These are phyloP conservation scores for Tragelaphus scriptus DNA, from an alignment of 2,113 vertebrate genomes.

Conservation along the genomic window DNA sequence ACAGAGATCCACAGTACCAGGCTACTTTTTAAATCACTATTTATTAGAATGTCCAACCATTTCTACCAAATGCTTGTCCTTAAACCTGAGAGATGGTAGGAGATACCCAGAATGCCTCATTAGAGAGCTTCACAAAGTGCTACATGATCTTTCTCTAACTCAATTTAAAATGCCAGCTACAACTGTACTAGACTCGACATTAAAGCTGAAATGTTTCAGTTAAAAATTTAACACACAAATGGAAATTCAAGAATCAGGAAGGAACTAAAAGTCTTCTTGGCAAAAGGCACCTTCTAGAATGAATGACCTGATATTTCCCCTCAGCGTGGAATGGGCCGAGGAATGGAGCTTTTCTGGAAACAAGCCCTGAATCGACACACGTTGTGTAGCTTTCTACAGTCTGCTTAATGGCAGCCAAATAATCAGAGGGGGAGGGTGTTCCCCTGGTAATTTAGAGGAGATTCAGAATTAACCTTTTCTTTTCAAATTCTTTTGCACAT, in stretches of 20 bases:
- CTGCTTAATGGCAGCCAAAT: neutral
- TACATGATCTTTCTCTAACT: neutral
- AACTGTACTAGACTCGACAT: neutral
- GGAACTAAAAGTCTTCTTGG: neutral
- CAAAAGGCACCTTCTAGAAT: neutral
- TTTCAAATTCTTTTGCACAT: neutral
- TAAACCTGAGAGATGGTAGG: neutral
- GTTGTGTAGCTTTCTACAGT: neutral
- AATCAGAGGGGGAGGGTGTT: neutral
- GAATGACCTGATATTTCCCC: neutral
- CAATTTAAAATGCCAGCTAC: slow-evolving; percentile 16
- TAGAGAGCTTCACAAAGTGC: neutral
- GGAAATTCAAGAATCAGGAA: neutral
- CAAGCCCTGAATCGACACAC: neutral
- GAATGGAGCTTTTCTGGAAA: neutral
- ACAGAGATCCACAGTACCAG: neutral
- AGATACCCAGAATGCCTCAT: neutral
- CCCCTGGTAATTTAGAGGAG: neutral
- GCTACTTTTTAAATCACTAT: neutral
- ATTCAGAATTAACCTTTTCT: neutral
- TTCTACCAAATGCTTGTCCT: slow-evolving; percentile 1
- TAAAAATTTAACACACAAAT: neutral
- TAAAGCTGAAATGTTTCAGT: neutral
- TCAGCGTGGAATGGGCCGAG: neutral
- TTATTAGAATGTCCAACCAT: slow-evolving; percentile 25